phyloP scores from a whole-genome alignment of 2,888 invertebrate genomes.

The Morpho achilles region DNA sequence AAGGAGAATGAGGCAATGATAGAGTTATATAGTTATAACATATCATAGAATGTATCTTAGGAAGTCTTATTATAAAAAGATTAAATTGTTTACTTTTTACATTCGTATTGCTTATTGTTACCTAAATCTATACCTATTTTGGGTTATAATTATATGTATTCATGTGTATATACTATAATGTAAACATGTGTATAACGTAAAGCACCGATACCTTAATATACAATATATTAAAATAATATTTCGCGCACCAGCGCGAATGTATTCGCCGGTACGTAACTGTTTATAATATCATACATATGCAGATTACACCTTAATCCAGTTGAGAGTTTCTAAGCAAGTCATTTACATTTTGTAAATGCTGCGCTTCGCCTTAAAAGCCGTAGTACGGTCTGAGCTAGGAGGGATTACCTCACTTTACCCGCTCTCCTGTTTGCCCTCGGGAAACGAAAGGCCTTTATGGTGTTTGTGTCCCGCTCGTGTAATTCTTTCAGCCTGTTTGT shows the following conservation, averaged over 20 bases:
- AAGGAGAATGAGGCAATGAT: no score
- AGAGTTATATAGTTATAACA: no score
- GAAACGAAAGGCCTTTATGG: constrained; percentile 51
- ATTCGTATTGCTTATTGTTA: no score
- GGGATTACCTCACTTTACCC: constrained; percentile 67
- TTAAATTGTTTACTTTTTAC: no score
- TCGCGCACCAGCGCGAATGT: constrained; percentile 14
- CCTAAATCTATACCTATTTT: no score
- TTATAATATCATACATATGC: constrained; percentile 50
- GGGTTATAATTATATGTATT: no score
- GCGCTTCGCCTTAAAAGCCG: constrained; percentile 57
- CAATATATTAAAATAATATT: no score
- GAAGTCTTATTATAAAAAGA: no score
- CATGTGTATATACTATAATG: no score
- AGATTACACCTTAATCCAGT: constrained; percentile 55
- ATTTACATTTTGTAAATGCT: constrained; percentile 58
- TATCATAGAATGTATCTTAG: no score
- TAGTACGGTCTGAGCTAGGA: constrained; percentile 41
- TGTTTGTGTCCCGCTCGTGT: constrained; percentile 65
- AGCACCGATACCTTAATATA: no score
- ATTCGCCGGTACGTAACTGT: constrained; percentile 32
- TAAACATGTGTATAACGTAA: no score
- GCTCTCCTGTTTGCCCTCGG: constrained; percentile 55
- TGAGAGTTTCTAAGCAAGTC: constrained; percentile 56
- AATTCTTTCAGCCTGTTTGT: constrained; percentile 72